Evolutionary conservation across 2,797 vertebrate genomes (phyloP).

Genomic region (Muscicapa comitata): DNA sequence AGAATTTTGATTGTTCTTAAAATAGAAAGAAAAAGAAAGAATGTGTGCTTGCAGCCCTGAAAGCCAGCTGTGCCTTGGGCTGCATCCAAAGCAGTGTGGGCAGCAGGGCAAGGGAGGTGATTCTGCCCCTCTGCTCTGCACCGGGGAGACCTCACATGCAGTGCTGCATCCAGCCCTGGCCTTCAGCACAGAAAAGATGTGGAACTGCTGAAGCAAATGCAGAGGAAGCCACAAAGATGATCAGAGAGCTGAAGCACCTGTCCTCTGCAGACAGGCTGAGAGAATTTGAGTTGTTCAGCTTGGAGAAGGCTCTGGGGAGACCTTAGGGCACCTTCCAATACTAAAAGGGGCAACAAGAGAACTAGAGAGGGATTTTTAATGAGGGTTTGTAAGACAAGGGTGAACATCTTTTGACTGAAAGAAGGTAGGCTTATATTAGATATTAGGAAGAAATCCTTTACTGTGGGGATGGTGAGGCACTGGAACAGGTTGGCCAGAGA

Average conservation of each 20-base stretch:
- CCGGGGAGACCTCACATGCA: rapidly evolving
- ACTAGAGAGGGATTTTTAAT: background rate
- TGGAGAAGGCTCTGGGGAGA: background rate
- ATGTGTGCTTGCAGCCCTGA: background rate
- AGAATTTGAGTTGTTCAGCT: background rate
- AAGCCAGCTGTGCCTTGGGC: background rate
- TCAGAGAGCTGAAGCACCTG: background rate
- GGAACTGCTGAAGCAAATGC: background rate
- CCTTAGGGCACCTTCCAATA: background rate
- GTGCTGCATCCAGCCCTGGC: background rate
- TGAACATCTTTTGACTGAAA: background rate
- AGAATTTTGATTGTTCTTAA: background rate
- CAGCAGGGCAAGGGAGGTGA: background rate
- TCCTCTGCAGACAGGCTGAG: background rate
- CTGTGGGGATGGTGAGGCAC: background rate
- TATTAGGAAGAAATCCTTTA: background rate
- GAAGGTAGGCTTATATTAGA: background rate
- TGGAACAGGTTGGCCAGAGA: background rate
- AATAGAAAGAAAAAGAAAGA: background rate
- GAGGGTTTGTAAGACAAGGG: background rate
- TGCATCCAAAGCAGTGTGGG: background rate
- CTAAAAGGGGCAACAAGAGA: background rate
- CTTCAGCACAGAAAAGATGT: background rate
- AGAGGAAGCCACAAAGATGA: background rate
- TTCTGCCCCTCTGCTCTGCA: background rate